Base-by-base conservation (phyloP, 1,140 invertebrate genomes). In the Tetragonula clypearis region DNA sequence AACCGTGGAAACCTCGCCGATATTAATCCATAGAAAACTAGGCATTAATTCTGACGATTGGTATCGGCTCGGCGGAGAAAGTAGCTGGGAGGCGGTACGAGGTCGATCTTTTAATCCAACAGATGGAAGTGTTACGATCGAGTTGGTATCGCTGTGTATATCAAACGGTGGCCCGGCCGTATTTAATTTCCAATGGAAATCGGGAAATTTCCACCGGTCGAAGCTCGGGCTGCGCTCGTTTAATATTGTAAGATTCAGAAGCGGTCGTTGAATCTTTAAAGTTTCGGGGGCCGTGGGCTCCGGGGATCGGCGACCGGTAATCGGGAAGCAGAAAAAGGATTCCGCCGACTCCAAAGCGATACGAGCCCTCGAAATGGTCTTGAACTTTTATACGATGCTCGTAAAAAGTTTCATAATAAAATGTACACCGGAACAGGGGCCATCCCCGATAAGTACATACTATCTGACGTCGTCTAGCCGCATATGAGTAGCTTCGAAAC, bases 401-500 rank as follows among this genome's bases (percentile, higher is more conserved):
- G 75, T 92, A 92, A 92, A 91, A 92, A 92, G 84, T 88, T 91
- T 92, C 91, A 92, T 91, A 91, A 92, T 84, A 86, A 88, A 91
- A 72, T 83, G 84, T 79, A 77, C 77, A 88, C 49, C 68, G 14
- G 35, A 66, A 23, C 41, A 23, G 23, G 17, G 56, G 49, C 41
- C n/a, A 74, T 81, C 35, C 41, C 14, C 41, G 23, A 26, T 73
- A 68, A 56, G 41, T 82, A 66, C 17, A 8, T 49, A 49, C 41
- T 9, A 49, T 49, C 30, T 19, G 60, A 65, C 62, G 23, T 87
- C 75, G 78, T 82, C 68, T 85, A 23, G 56, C n/a, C 72, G 55
- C 30, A 30, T 65, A 65, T 41, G 65, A 72, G 56, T 21, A 21
- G 35, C 15, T 17, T 73, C 60, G 6, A n/a, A 35, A 73, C 65